Percentiles rank a stretch among this genome's conserved stretches.
Conservation (phyloP, 1,140 invertebrate genomes). For the Papilio aristodemus region DNA sequence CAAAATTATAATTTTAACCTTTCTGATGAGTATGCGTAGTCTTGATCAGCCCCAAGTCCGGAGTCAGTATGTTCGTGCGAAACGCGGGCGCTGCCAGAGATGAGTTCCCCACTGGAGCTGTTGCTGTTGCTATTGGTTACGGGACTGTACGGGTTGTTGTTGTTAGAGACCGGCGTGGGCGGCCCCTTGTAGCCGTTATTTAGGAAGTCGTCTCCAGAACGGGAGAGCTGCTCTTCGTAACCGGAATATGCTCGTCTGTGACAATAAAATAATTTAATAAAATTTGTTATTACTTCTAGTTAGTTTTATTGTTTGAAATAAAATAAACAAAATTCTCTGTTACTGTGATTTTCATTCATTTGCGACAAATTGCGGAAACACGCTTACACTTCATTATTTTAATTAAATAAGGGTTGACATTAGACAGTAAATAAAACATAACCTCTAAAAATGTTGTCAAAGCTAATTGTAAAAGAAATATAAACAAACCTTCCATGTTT, state of each 20-base stretch:
- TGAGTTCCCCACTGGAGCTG: slow-evolving; percentile 77
- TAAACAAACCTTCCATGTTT: slow-evolving; percentile 69
- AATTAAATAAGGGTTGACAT: background rate
- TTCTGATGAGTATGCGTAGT: slow-evolving; percentile 83
- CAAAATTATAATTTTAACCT: no score
- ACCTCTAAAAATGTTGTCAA: slow-evolving; percentile 28
- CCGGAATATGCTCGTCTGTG: slow-evolving; percentile 68
- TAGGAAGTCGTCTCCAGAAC: slow-evolving; percentile 63
- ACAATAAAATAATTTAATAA: slow-evolving; percentile 35
- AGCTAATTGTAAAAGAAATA: slow-evolving; percentile 33
- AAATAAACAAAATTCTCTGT: background rate
- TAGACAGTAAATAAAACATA: slow-evolving; percentile 22
- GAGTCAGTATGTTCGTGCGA: slow-evolving; percentile 86
- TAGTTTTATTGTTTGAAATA: no score
- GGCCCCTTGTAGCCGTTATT: slow-evolving; percentile 68
- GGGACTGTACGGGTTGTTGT: slow-evolving; percentile 71
- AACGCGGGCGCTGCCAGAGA: slow-evolving; percentile 80
- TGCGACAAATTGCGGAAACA: background rate
- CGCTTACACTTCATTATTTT: background rate
- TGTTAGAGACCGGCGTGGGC: slow-evolving; percentile 59
- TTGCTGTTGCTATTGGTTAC: slow-evolving; percentile 78
- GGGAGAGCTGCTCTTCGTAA: slow-evolving; percentile 62
- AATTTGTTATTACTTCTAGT: no score
- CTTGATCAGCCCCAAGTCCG: slow-evolving; percentile 85
- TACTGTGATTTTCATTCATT: background rate